Percentiles rank a stretch among this genome's conserved stretches.
Evolutionary conservation across 2,113 vertebrate species (phyloP).

Genomic region (Rhea pennata): DNA sequence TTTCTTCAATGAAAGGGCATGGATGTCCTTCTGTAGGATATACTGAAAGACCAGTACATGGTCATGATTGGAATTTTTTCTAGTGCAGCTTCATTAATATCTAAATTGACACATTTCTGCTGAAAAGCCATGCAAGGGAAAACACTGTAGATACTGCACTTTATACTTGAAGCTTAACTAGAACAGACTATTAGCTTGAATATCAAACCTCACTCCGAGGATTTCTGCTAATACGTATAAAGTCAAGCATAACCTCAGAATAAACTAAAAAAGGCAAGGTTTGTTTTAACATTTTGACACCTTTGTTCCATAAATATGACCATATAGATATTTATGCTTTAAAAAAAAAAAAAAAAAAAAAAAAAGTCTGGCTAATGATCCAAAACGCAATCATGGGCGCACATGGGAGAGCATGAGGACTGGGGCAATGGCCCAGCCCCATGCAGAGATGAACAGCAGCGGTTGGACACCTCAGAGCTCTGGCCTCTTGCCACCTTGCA

Average conservation of each 20-base stretch:
- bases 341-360: neutral
- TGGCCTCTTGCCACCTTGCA: neutral
- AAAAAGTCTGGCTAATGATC: neutral
- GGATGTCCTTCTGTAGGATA: neutral
- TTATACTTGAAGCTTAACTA: neutral
- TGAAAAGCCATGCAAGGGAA: neutral
- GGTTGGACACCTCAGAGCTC: neutral
- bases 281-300: neutral
- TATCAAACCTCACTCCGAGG: neutral
- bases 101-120: neutral
- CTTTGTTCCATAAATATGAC: neutral
- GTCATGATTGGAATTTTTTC: neutral
- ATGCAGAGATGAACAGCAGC: neutral
- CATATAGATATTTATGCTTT: neutral
- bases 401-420: neutral
- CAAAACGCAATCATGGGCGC: neutral
- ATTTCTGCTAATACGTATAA: neutral
- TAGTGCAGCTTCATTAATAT: neutral
- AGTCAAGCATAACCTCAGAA: neutral
- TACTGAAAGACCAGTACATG: neutral
- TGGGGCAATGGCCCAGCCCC: fast-evolving
- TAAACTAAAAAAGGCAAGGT: neutral
- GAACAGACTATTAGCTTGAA: neutral
- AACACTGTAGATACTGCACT: neutral
- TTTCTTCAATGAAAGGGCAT: neutral